phyloP scores from a whole-genome alignment of 37 sponge, comb jelly and placozoan genomes.

The Crambe crambe region DNA sequence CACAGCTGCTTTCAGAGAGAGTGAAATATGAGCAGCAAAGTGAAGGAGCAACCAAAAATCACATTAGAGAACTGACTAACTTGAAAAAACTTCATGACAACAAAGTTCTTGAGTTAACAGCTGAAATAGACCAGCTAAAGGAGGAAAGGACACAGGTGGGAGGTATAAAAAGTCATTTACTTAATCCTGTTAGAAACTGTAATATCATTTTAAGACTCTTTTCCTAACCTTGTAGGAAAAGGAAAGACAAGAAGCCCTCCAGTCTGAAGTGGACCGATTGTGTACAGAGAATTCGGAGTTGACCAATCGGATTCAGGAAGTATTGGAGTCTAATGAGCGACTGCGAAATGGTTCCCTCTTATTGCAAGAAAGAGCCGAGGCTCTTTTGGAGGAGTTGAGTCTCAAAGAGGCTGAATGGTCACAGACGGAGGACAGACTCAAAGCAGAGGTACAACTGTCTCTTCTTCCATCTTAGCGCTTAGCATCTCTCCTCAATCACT shows the following conservation, averaged over 20 bases:
- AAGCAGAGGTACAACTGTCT: conserved; percentile 43
- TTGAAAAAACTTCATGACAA: background rate
- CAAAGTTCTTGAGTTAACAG: background rate
- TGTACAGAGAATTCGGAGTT: background rate
- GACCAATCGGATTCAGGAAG: background rate
- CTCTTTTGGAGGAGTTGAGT: conserved; percentile 27
- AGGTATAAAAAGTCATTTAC: too few relatives aligned
- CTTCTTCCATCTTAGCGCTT: too few relatives aligned
- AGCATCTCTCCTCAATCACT: too few relatives aligned
- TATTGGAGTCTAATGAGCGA: conserved; percentile 15
- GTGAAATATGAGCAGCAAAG: background rate
- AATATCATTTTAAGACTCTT: background rate
- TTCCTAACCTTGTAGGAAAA: background rate
- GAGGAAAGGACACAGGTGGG: background rate
- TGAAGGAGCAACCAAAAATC: background rate
- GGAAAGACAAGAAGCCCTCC: background rate
- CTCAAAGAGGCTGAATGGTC: conserved; percentile 56
- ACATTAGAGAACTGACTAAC: background rate
- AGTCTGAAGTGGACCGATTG: background rate
- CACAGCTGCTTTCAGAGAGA: background rate
- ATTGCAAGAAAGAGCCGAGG: conserved; percentile 20
- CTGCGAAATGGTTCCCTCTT: conserved; percentile 18
- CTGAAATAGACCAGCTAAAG: background rate
- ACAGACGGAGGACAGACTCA: conserved; percentile 36
- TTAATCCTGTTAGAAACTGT: too few relatives aligned